Evolutionary conservation across 2,113 vertebrate genomes (phyloP), one percentile per base, ranked within the genome.

Genomic region (Arothron firmamentum): DNA sequence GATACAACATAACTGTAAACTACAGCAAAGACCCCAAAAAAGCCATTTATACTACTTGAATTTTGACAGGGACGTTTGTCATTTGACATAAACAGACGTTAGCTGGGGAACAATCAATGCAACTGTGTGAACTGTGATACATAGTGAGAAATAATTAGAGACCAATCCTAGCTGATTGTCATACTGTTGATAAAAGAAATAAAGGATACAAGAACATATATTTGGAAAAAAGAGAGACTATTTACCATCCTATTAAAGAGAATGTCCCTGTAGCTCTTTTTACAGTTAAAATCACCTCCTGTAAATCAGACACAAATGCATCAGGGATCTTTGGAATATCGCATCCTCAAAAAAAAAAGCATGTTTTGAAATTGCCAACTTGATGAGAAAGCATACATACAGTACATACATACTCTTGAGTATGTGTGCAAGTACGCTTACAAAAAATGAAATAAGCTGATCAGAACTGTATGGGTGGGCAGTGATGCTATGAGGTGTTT

Each of bases 181-280:
- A 62, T 8, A 23, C 16, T n/a, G 23, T 60, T 17, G 4, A 16
- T 10, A 52, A 31, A 21, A 52, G 56, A 65, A 43, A 52, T 65
- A 15, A 75, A 41, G 11, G 11, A 7, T 38, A 51, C 13, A 68
- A 52, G 7, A 47, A 42, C 12, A 45, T 25, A 53, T 51, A 64
- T 17, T 43, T 59, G 47, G 6, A 18, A 46, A 62, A 69, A 4
- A 43, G 23, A 76, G 34, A 28, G 53, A 61, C 70, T 84, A 86
- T 78, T 84, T 76, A 92, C 92, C 92, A 92, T 87, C 90, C 91
- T 43, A 86, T 53, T 62, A 92, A 71, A 58, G 92, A 92, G 80
- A 92, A 89, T 8, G 92, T 85, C 62, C 90, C 92, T 6, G 91
- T 90, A 56, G 90, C 91, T 82, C 87, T 84, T 75, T 92, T 92